These are phyloP conservation scores for Dryomyza anilis DNA, from an alignment of 2,888 invertebrate species.

Conservation along the genomic window DNA sequence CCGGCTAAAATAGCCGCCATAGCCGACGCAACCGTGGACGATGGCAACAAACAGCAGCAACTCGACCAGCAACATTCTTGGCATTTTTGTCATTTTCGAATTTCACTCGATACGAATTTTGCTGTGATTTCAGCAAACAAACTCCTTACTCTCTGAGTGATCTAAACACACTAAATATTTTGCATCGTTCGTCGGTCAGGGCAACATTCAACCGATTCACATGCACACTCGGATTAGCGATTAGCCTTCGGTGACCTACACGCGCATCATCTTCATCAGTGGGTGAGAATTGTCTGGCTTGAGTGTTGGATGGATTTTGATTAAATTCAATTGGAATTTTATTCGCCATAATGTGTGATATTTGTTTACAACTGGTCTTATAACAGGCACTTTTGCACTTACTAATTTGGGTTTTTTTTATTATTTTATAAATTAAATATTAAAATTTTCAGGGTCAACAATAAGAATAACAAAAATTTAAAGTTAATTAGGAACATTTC, in stretches of 20 bases:
- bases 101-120: neutral
- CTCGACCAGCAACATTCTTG: neutral
- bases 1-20: conserved; percentile 48
- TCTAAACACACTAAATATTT: neutral
- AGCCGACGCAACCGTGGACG: conserved; percentile 39
- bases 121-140: neutral
- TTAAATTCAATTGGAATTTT: conserved; percentile 17
- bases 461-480: no score
- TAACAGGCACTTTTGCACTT: no score
- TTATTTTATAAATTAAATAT: no score
- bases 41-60: neutral
- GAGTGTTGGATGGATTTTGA: neutral
- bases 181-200: neutral
- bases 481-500: no score
- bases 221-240: no score
- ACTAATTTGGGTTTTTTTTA: no score
- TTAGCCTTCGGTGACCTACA: no score
- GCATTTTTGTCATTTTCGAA: no score
- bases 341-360: neutral
- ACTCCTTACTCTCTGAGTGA: conserved; percentile 12
- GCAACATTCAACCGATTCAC: neutral
- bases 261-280: no score
- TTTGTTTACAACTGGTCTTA: no score
- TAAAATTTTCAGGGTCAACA: no score
- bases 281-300: no score